These are phyloP conservation scores for Ageneiosus marmoratus DNA, from an alignment of 2,113 vertebrate species.

Conservation along the genomic window DNA sequence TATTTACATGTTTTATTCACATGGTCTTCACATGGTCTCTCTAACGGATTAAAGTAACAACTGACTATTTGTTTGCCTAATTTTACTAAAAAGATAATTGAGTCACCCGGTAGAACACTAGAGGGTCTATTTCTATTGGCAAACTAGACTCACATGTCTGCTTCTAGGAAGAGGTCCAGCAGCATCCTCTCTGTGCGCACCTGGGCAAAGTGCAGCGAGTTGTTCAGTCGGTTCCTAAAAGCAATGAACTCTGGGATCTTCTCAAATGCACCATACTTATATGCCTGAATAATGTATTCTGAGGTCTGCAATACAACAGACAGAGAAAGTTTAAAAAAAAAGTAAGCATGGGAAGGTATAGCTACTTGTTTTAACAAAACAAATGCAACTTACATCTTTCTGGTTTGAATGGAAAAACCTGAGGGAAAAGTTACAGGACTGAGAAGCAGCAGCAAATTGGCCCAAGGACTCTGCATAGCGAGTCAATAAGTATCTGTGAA, in stretches of 20 bases:
- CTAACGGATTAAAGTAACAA: background rate
- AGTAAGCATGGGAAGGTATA: background rate
- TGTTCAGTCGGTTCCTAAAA: slow-evolving; percentile 92
- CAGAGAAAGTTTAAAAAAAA: background rate
- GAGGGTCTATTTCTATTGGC: background rate
- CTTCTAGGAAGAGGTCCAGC: slow-evolving; percentile 93
- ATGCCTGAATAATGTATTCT: slow-evolving; percentile 99
- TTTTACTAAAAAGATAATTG: background rate
- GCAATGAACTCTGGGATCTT: slow-evolving; percentile 99
- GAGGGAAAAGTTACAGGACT: slow-evolving; percentile 97
- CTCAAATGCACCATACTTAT: slow-evolving; percentile 98
- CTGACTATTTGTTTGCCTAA: background rate
- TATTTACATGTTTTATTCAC: too few species aligned
- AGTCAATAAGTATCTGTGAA: slow-evolving; percentile 88
- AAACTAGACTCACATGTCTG: slow-evolving; percentile 84
- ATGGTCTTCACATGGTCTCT: background rate
- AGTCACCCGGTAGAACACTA: background rate
- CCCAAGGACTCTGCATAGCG: slow-evolving; percentile 90
- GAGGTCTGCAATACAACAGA: slow-evolving; percentile 82
- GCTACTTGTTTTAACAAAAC: background rate
- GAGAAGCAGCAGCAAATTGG: slow-evolving; percentile 93
- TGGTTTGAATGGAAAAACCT: slow-evolving; percentile 99
- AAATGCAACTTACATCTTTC: slow-evolving; percentile 93
- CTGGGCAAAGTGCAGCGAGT: slow-evolving; percentile 97
- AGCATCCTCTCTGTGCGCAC: slow-evolving; percentile 96